Evolutionary conservation across 2,797 vertebrate species (phyloP), one percentile per base, ranked within the genome.

Genomic region (Gymnoscopelus braueri): DNA sequence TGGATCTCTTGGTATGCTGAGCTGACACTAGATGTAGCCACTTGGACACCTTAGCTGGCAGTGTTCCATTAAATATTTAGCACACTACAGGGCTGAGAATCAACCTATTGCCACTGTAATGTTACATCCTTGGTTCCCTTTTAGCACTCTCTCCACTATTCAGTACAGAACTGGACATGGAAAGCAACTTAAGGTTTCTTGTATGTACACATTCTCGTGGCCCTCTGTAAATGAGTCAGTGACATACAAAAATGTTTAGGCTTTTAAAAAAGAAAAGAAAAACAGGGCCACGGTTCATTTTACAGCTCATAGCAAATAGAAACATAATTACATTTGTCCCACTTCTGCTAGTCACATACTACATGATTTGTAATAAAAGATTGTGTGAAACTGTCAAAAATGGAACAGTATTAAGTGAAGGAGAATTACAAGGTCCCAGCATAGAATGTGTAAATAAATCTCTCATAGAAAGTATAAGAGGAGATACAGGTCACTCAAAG

Each of bases 1-100:
- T 13, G 29, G 62, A 57, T 54, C 57, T 50, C 67, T 75, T 72
- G 29, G 71, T 63, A n/a, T 54, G 68, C 19, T 67, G 19, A 75
- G 63, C 65, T 72, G 48, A 2, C 26, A 52, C 44, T 79, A 77
- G 79, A 73, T 78, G 57, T 53, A 60, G 47, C 64, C 23, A 76
- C 51, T 59, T 35, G 52, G 15, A 70, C 11, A 3, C 63, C 12
- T 61, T 70, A 52, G 52, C 69, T 68, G 67, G 72, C 69, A 64
- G 63, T 13, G 32, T 56, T 23, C 39, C 67, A 62, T 65, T 75
- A 66, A 64, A 15, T 59, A 62, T 51, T 23, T 60, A 5, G 26
- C 26, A 76, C 64, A 82, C 71, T 60, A 77, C 76, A 72, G 39
- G 68, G 55, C 39, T 1, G 51, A 67, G 49, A 63, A 48, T 65